Evolutionary conservation across 2,888 invertebrate genomes (phyloP).

Genomic region (Patella ulyssiponensis): DNA sequence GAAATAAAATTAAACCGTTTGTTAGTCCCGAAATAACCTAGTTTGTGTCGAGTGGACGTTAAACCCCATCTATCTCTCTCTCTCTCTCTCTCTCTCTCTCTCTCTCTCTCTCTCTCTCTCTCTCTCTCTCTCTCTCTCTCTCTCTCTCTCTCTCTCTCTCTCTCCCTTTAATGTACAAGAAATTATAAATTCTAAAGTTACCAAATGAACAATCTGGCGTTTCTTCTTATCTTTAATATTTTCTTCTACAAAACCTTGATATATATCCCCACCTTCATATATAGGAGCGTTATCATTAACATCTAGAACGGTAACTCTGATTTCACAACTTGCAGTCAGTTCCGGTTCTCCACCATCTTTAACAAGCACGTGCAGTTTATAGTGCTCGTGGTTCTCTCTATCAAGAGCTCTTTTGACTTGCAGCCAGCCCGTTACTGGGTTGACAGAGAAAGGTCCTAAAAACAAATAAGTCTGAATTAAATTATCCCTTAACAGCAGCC

Average conservation of each 20-base stretch:
- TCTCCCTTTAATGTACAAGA: too few relatives aligned
- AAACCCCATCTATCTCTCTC: too few relatives aligned
- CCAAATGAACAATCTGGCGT: conserved; percentile 34
- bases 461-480: not conserved
- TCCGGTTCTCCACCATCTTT: conserved; percentile 39
- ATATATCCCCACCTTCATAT: conserved; percentile 25
- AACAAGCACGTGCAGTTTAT: conserved; percentile 35
- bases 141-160: too few relatives aligned
- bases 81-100: too few relatives aligned
- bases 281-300: conserved; percentile 41
- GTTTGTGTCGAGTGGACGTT: too few relatives aligned
- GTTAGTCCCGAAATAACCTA: too few relatives aligned
- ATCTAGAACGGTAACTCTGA: conserved; percentile 37
- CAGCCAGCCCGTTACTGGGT: conserved; percentile 23
- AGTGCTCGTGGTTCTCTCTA: conserved; percentile 26
- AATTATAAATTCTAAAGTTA: conserved; percentile 3
- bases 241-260: conserved; percentile 36
- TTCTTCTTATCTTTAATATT: conserved; percentile 29
- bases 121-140: too few relatives aligned
- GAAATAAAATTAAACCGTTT: too few relatives aligned
- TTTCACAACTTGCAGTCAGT: conserved; percentile 30
- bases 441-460: conserved; percentile 29
- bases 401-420: conserved; percentile 29
- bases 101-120: too few relatives aligned
- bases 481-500: too few relatives aligned